Base-by-base conservation (phyloP, 2,113 vertebrate species). In the Siniperca knerii region DNA sequence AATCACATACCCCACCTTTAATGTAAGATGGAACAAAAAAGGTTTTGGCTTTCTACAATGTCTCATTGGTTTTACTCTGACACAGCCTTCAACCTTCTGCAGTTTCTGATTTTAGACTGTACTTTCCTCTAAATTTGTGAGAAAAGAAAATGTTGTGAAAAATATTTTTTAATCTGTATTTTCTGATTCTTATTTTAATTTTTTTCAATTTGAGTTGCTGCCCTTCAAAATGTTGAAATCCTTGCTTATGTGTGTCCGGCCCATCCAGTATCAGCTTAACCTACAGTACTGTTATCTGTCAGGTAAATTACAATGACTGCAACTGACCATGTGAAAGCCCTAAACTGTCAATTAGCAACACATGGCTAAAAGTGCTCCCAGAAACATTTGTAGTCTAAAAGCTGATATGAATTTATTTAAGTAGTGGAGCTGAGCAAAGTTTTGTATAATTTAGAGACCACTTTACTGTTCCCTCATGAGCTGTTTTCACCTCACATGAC, bases 371-470 rank as follows among this genome's bases (percentile, higher is more conserved):
- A 44, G 4, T 23, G 25, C 71, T 64, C 4, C 10, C 25, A 29
- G 42, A 83, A 86, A 84, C 78, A 82, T 81, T 90, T 87, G 83
- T 71, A 75, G 80, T 84, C 54, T 33, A 81, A 74, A 67, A 67
- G 57, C 61, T 83, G 68, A 81, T 77, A 73, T 58, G 35, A 55
- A 58, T 81, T 81, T 83, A 23, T 35, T 74, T 54, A 46, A 84
- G 12, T 33, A 80, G 65, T 20, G 46, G 25, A 65, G 77, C 79
- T 57, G 55, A 83, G 77, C 44, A 44, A 57, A 61, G 76, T 78
- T 88, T 79, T 88, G 33, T 81, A 92, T 91, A 74, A 94, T 92
- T 85, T 64, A 89, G 13, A 73, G 33, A 15, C 21, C 69, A 61
- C 74, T 76, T 83, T 72, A 8, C 44, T 55, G 42, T 46, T 82